Conservation (phyloP, 2,113 vertebrate species). For the Atractosteus spatula region DNA sequence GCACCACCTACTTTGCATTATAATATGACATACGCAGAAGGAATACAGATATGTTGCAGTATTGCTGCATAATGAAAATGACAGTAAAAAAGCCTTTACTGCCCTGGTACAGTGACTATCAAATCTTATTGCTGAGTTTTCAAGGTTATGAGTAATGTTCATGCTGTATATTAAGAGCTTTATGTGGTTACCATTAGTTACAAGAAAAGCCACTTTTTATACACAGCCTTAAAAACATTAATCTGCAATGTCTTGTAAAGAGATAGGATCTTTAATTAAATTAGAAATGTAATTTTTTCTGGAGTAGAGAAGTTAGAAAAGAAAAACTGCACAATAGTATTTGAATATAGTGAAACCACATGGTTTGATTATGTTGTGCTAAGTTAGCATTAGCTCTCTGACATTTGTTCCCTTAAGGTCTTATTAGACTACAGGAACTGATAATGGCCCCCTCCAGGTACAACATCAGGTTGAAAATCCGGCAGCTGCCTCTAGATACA, state of each 20-base stretch:
- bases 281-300: conserved; percentile 16
- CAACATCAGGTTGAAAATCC: conserved; percentile 96
- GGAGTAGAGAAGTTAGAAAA: not conserved
- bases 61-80: not conserved
- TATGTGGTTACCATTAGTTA: conserved; percentile 13
- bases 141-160: conserved; percentile 8
- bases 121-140: not conserved
- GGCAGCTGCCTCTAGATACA: conserved; percentile 88
- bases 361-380: conserved; percentile 22
- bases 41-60: not conserved
- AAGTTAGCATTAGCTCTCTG: conserved; percentile 30
- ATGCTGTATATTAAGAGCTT: not conserved
- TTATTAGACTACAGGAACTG: conserved; percentile 93
- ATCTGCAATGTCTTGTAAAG: conserved; percentile 16
- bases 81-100: not conserved
- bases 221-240: not conserved
- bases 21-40: no score
- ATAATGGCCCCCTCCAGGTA: conserved; percentile 97
- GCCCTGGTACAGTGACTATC: not conserved
- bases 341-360: conserved; percentile 11
- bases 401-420: conserved; percentile 64
- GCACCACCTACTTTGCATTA: no score
- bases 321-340: not conserved
- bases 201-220: conserved; percentile 1
- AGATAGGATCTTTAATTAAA: conserved; percentile 31